Conservation (phyloP, 2,888 invertebrate species). For the Tineola bisselliella region DNA sequence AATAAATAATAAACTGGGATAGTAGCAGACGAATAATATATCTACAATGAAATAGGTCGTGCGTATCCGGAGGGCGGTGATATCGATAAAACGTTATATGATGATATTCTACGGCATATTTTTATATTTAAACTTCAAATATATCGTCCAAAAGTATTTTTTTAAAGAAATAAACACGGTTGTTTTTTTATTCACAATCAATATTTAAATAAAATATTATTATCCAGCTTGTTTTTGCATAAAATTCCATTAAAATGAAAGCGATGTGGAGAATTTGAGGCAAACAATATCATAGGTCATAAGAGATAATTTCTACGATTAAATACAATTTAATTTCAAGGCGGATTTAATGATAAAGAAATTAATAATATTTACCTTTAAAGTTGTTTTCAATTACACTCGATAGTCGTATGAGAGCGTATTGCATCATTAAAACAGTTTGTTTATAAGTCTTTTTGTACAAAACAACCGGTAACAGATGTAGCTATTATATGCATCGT, state of each 20-base stretch:
- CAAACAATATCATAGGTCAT: neutral
- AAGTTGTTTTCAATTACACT: too few relatives aligned
- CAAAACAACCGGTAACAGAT: neutral
- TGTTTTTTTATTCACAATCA: too few relatives aligned
- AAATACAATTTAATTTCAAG: neutral
- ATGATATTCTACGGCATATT: neutral
- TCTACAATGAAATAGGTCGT: conserved; percentile 39
- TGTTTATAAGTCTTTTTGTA: neutral
- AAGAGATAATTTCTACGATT: neutral
- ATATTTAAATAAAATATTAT: neutral
- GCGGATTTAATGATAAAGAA: neutral
- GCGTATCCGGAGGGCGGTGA: conserved; percentile 24
- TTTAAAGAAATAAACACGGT: too few relatives aligned
- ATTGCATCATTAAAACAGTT: too few relatives aligned
- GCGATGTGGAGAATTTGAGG: neutral
- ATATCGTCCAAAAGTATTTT: too few relatives aligned
- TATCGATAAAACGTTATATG: neutral
- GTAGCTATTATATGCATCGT: conserved; percentile 16
- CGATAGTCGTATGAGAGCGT: too few relatives aligned
- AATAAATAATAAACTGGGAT: neutral
- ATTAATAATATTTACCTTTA: neutral
- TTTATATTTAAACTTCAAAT: too few relatives aligned
- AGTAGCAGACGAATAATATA: neutral
- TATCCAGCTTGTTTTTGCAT: neutral
- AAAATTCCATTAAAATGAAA: neutral